A percentile compares a stretch with the other conserved stretches of the same genome.
Conservation (phyloP, 2,113 vertebrate species). For the Diphyllodes magnificus region DNA sequence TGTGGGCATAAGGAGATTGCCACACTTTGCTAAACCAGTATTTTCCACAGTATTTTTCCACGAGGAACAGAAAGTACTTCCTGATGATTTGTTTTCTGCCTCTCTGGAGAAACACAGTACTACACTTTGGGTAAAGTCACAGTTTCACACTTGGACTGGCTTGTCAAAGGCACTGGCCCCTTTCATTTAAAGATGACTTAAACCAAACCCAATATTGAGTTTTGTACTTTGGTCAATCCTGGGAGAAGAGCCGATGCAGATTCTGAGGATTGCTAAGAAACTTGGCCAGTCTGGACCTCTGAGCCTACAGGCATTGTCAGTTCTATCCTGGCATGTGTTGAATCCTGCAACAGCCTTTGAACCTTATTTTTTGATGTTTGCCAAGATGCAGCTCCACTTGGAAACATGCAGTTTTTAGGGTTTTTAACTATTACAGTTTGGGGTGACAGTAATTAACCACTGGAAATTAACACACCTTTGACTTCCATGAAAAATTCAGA, state of each 20-base stretch:
- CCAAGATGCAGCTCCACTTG: neutral
- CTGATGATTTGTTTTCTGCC: neutral
- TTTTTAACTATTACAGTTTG: neutral
- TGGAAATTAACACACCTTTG: neutral
- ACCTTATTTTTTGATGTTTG: neutral
- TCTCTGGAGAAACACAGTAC: neutral
- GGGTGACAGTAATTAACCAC: neutral
- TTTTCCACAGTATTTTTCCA: neutral
- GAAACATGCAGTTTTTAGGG: neutral
- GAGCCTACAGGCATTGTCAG: neutral
- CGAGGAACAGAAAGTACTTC: neutral
- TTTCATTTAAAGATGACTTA: neutral
- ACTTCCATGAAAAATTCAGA: neutral
- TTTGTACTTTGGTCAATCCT: neutral
- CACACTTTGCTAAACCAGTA: neutral
- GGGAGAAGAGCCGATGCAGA: neutral
- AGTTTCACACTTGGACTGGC: neutral
- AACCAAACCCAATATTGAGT: neutral
- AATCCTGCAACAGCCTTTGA: neutral
- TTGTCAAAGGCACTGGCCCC: neutral
- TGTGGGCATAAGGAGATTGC: neutral
- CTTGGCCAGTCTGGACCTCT: neutral
- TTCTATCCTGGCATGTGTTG: rapidly evolving
- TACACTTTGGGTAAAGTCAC: neutral
- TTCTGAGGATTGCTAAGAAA: neutral